Percentiles rank a stretch among this genome's conserved stretches.
Evolutionary conservation across 2,888 invertebrate species (phyloP).

Genomic region (Coleophora deauratella): DNA sequence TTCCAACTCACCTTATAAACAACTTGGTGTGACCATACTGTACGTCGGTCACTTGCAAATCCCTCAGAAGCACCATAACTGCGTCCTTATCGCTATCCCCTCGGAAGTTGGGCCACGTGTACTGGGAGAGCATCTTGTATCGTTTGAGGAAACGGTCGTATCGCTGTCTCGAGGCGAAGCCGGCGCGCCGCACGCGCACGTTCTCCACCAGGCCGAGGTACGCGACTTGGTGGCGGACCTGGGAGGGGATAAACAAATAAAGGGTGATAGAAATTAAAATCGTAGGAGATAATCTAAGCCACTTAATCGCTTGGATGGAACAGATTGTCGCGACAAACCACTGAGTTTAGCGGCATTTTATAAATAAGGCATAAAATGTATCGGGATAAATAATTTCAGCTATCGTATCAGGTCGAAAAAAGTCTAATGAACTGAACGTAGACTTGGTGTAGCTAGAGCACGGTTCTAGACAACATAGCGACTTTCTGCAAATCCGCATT

Average conservation of each 20-base stretch:
- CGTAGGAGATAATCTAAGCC: too few relatives aligned
- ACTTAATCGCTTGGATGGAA: too few relatives aligned
- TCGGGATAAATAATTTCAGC: too few relatives aligned
- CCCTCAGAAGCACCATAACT: conserved; percentile 87
- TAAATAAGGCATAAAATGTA: too few relatives aligned
- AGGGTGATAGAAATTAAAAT: too few relatives aligned
- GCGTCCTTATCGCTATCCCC: conserved; percentile 86
- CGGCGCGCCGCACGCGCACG: conserved; percentile 95
- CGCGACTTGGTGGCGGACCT: conserved; percentile 80
- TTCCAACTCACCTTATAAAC: conserved; percentile 87
- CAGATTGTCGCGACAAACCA: too few relatives aligned
- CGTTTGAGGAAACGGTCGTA: conserved; percentile 95
- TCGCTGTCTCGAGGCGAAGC: conserved; percentile 96
- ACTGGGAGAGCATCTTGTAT: conserved; percentile 97
- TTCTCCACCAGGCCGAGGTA: conserved; percentile 97
- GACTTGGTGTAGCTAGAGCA: too few relatives aligned
- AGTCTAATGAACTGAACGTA: too few relatives aligned
- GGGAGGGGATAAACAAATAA: not conserved
- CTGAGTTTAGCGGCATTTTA: too few relatives aligned
- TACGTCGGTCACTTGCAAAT: conserved; percentile 86
- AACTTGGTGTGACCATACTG: conserved; percentile 97
- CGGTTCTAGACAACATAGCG: too few relatives aligned
- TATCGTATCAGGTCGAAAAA: too few relatives aligned
- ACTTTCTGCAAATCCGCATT: too few relatives aligned
- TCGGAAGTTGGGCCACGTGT: conserved; percentile 97